These are phyloP conservation scores for Mohoua ochrocephala DNA, from an alignment of 2,113 vertebrate genomes.

Conservation along the genomic window DNA sequence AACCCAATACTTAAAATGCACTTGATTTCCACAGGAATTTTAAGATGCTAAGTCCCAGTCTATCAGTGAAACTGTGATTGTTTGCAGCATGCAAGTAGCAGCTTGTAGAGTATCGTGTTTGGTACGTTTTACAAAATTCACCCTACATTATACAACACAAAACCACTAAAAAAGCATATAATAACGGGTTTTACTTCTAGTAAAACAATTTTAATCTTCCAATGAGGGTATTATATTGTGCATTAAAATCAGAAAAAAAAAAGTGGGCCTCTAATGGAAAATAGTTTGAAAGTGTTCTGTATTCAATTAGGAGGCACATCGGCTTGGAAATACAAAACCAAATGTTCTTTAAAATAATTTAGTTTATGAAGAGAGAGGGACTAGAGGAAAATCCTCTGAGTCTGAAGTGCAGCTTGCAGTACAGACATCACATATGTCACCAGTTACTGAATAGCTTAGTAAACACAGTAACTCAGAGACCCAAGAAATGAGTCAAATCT, in stretches of 20 bases:
- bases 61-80: slow-evolving; percentile 69
- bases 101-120: slow-evolving; percentile 58
- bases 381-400: slow-evolving; percentile 6
- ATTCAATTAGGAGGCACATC: slow-evolving; percentile 44
- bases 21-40: slow-evolving; percentile 79
- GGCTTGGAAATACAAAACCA: slow-evolving; percentile 56
- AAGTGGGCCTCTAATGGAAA: slow-evolving; percentile 18
- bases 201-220: slow-evolving; percentile 54
- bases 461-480: background rate
- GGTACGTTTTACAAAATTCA: slow-evolving; percentile 62
- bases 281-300: slow-evolving; percentile 47
- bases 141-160: slow-evolving; percentile 48
- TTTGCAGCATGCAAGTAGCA: slow-evolving; percentile 62
- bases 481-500: background rate
- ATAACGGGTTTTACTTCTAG: slow-evolving; percentile 46
- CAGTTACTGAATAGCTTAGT: background rate
- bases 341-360: slow-evolving; percentile 47
- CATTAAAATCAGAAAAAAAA: slow-evolving; percentile 38
- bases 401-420: slow-evolving; percentile 14
- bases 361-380: slow-evolving; percentile 5
- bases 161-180: slow-evolving; percentile 50
- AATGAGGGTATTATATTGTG: slow-evolving; percentile 33
- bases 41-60: slow-evolving; percentile 70
- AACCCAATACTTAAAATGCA: slow-evolving; percentile 79
- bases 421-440: background rate